These are phyloP conservation scores for Drosophila borborema DNA, from an alignment of 2,888 invertebrate genomes.

Conservation along the genomic window DNA sequence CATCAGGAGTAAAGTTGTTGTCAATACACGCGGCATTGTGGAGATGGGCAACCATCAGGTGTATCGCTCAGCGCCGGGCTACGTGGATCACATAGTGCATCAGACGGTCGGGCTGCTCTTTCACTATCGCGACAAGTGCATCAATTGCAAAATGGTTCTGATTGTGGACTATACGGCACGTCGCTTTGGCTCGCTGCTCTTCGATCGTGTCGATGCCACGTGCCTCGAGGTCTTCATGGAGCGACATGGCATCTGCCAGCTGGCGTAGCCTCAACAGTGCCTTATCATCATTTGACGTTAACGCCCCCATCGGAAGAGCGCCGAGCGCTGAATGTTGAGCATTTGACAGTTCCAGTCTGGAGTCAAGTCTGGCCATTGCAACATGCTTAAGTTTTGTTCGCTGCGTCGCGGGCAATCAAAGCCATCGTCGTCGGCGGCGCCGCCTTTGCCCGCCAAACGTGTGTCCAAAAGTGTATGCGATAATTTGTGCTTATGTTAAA, in stretches of 20 bases:
- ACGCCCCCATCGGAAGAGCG: conserved; percentile 69
- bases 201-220: conserved; percentile 82
- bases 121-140: conserved; percentile 84
- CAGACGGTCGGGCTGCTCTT: conserved; percentile 82
- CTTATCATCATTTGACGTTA: conserved; percentile 44
- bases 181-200: conserved; percentile 82
- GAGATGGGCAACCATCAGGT: conserved; percentile 96
- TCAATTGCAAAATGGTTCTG: conserved; percentile 75
- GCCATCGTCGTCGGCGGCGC: conserved; percentile 21
- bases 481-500: conserved; percentile 35
- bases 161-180: conserved; percentile 82
- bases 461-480: conserved; percentile 75
- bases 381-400: conserved; percentile 83
- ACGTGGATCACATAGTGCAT: conserved; percentile 77
- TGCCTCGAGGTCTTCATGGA: conserved; percentile 79
- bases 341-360: conserved; percentile 24
- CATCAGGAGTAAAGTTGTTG: conserved; percentile 94
- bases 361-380: conserved; percentile 24
- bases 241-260: conserved; percentile 75
- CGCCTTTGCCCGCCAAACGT: conserved; percentile 54
- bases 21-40: conserved; percentile 92
- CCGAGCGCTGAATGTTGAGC: neutral
- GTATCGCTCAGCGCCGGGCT: conserved; percentile 75
- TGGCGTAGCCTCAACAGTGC: conserved; percentile 53
- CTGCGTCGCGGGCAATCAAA: conserved; percentile 50